Conservation (phyloP, 2,113 vertebrate species). For the Gymnarchus niloticus region DNA sequence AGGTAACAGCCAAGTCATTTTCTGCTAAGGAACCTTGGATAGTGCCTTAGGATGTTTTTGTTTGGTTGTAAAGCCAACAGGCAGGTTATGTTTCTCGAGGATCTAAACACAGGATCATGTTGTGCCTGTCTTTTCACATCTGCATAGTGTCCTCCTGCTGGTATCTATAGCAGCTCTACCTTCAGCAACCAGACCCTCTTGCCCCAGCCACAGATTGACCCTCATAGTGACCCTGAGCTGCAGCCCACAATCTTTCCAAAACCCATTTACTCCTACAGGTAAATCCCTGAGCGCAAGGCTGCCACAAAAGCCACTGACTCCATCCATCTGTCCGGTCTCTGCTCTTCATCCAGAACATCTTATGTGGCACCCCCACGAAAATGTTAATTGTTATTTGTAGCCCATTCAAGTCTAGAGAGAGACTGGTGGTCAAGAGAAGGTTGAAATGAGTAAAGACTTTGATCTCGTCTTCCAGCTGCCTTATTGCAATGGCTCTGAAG, state of each 20-base stretch:
- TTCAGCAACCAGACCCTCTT: slow-evolving; percentile 74
- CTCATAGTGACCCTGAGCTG: slow-evolving; percentile 73
- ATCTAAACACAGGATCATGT: neutral
- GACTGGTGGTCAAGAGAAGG: neutral
- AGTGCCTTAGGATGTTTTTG: neutral
- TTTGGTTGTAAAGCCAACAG: neutral
- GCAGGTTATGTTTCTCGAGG: no score
- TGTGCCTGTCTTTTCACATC: neutral
- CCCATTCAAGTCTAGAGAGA: neutral
- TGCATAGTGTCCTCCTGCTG: slow-evolving; percentile 69
- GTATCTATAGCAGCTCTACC: slow-evolving; percentile 69
- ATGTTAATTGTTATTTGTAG: neutral
- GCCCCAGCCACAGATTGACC: slow-evolving; percentile 71
- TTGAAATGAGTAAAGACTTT: neutral
- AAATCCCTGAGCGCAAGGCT: slow-evolving; percentile 38
- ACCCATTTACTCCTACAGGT: slow-evolving; percentile 97
- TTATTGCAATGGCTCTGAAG: slow-evolving; percentile 96
- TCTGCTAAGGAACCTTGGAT: no score
- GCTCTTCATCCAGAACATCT: neutral
- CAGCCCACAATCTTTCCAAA: slow-evolving; percentile 90
- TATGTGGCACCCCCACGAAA: neutral
- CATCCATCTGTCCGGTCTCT: no score
- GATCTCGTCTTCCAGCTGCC: slow-evolving; percentile 63
- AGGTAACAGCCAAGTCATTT: slow-evolving; percentile 62
- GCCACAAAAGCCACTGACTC: neutral